These are phyloP conservation scores for Styela plicata DNA, from an alignment of 23 tunicate genomes.

Conservation along the genomic window DNA sequence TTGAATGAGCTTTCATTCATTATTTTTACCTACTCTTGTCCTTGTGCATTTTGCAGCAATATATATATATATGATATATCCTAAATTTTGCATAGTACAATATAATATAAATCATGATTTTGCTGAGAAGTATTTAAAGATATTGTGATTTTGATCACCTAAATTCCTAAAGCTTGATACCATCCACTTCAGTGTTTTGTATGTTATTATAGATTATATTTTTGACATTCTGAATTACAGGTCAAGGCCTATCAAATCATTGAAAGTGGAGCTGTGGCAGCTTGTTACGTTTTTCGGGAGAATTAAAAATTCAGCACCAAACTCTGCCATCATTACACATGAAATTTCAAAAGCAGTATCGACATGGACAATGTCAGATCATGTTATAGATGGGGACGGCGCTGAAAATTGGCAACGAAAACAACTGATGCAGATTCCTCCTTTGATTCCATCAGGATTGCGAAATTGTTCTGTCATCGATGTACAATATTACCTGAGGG, in stretches of 20 bases:
- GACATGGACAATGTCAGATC: background rate
- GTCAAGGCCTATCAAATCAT: constrained; percentile 9
- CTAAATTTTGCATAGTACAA: no score
- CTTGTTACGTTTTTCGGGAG: constrained; percentile 10
- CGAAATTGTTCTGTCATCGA: constrained; percentile 10
- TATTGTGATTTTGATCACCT: no score
- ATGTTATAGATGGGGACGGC: background rate
- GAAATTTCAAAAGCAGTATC: constrained; percentile 10
- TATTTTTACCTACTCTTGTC: no score
- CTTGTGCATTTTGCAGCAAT: no score
- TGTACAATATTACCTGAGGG: constrained; percentile 28
- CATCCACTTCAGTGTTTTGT: no score
- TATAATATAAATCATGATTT: no score
- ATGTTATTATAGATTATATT: no score
- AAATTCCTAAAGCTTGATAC: no score
- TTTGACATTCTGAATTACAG: no score
- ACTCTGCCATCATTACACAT: constrained; percentile 4
- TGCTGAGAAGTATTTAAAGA: no score
- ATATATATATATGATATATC: no score
- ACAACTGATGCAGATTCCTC: constrained; percentile 30
- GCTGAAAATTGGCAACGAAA: constrained; percentile 22
- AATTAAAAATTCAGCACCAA: constrained; percentile 5
- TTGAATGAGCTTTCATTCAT: no score
- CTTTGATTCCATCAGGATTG: constrained; percentile 24
- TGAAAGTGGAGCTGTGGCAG: constrained; percentile 25